These are phyloP conservation scores for Scalopus aquaticus DNA, from an alignment of 2,113 vertebrate genomes.

Conservation along the genomic window DNA sequence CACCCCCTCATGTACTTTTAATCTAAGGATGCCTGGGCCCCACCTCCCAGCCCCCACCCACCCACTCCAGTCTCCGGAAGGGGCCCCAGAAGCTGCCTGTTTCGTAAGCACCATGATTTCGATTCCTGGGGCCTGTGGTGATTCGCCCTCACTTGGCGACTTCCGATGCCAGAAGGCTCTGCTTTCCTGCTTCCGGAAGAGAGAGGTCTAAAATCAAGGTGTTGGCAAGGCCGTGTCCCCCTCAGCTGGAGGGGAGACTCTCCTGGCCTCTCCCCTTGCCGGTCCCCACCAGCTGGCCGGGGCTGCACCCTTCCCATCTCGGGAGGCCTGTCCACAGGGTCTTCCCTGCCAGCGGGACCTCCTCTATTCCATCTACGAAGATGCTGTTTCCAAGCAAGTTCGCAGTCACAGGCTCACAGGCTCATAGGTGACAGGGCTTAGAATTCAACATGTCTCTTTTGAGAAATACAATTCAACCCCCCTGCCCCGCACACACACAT, in stretches of 20 bases:
- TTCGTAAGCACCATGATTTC: not conserved
- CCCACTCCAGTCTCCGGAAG: not conserved
- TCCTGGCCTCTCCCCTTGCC: not conserved
- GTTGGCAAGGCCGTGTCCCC: no score
- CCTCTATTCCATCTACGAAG: no score
- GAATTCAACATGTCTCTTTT: no score
- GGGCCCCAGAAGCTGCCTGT: not conserved
- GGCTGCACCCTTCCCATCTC: not conserved
- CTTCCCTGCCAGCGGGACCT: no score
- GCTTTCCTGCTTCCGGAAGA: not conserved
- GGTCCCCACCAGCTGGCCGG: not conserved
- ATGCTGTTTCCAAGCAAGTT: no score
- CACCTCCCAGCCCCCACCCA: fast-evolving
- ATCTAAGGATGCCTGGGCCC: not conserved
- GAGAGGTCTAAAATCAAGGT: not conserved
- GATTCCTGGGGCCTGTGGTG: not conserved
- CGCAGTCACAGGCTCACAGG: no score
- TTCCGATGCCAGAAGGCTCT: not conserved
- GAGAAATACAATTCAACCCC: no score
- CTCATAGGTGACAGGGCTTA: no score
- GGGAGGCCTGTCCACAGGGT: not conserved
- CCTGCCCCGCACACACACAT: no score
- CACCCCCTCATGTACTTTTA: fast-evolving
- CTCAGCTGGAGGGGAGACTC: not conserved
- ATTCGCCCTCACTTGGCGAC: not conserved